Evolutionary conservation across 1,140 invertebrate species (phyloP).

Genomic region (Oedothorax gibbosus): DNA sequence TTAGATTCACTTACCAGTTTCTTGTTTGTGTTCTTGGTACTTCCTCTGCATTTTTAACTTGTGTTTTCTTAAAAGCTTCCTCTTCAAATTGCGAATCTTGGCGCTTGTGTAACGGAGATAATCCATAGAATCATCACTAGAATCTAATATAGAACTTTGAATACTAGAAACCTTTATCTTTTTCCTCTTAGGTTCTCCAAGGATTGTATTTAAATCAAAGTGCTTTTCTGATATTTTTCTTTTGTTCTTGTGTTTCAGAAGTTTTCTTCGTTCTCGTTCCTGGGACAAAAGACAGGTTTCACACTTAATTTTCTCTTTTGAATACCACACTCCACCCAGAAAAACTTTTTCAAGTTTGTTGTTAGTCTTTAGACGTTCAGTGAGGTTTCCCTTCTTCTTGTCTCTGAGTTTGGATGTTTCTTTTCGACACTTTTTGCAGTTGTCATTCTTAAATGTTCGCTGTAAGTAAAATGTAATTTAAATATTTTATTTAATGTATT

Average conservation of each 20-base stretch:
- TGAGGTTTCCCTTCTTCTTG: constrained; percentile 36
- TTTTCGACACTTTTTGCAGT: constrained; percentile 54
- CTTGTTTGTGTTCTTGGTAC: constrained; percentile 48
- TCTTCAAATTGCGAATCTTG: constrained; percentile 44
- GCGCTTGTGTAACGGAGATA: constrained; percentile 48
- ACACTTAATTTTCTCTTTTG: constrained; percentile 54
- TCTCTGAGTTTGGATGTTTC: constrained; percentile 50
- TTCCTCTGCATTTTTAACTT: constrained; percentile 56
- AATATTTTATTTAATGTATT: neutral
- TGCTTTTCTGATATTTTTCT: constrained; percentile 41
- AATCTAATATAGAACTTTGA: constrained; percentile 50
- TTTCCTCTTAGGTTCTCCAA: constrained; percentile 44
- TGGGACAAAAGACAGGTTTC: constrained; percentile 50
- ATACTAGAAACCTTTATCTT: constrained; percentile 28
- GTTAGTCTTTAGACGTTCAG: constrained; percentile 29
- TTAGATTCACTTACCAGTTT: constrained; percentile 25
- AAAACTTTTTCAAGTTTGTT: constrained; percentile 51
- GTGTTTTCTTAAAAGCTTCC: constrained; percentile 50
- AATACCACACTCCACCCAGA: constrained; percentile 50
- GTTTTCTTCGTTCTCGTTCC: constrained; percentile 44
- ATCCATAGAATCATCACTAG: constrained; percentile 55
- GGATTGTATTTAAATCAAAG: constrained; percentile 36
- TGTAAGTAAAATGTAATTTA: constrained; percentile 2
- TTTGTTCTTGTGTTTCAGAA: constrained; percentile 55
- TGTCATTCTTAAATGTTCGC: constrained; percentile 42